Base-by-base conservation (phyloP, 2,113 vertebrate species). In the Pithys albifrons region DNA sequence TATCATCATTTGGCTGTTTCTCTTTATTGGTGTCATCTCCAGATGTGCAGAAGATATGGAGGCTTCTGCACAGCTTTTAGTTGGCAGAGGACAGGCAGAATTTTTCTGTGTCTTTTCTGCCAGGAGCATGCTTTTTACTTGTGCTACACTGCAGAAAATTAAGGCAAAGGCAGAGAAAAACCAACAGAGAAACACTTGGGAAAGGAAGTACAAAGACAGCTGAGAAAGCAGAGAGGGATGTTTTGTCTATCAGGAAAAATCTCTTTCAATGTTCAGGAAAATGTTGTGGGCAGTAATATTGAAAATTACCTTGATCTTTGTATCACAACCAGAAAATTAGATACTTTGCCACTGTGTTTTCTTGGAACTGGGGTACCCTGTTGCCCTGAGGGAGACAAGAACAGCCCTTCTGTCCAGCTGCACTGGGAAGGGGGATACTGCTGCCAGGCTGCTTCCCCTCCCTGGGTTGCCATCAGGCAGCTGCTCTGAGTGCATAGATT, bases 71-170 rank as follows among this genome's bases (percentile, higher is more conserved):
- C 7, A 70, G 62, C 49, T 88, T 77, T 78, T 67, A 93, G 59
- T 46, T 14, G 45, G 48, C 45, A 70, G 77, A 95, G 64, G 39
- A 37, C 43, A 61, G 61, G 48, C 41, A 73, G 71, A 79, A 85
- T 95, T 86, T 77, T 85, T 52, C 61, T 41, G 58, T 35, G 37
- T 77, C 24, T 83, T 90, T 92, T 82, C 71, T 92, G 64, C 74
- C 64, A 84, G 81, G 14, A 87, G 41, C 5, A 0, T 49, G 39
- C 59, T 97, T 95, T 18, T 10, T 94, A 37, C 79, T 74, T 93
- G 35, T 91, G 91, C 82, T 93, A 96, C 51, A 13, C 43, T 84
- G 89, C 93, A 96, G 91, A 92, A 96, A 91, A 94, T 82, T 78
- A 91, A 96, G 83, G 80, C 86, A 79, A 85, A 90, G 51, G 35